phyloP scores from a whole-genome alignment of 1,140 invertebrate genomes.

The Caenorhabditis remanei region DNA sequence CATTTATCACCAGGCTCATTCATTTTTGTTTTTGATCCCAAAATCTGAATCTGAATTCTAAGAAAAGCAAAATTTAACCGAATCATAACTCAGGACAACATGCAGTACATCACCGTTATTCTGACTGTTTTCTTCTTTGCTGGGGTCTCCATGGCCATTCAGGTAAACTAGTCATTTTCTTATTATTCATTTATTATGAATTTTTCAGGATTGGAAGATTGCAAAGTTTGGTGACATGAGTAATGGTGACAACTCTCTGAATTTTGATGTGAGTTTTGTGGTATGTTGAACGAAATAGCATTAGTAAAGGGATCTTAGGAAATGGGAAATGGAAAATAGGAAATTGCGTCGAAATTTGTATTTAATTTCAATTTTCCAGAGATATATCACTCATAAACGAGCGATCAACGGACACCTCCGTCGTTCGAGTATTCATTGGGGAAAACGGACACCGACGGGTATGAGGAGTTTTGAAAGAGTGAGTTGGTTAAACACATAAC shows the following conservation, averaged over 20 bases:
- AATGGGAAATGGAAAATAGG: not conserved
- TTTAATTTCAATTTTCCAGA: not conserved
- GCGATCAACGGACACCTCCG: constrained; percentile 23
- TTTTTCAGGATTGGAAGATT: not conserved
- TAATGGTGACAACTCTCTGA: not conserved
- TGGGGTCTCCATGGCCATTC: constrained; percentile 45
- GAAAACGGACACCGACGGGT: constrained; percentile 2
- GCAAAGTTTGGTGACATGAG: constrained; percentile 4
- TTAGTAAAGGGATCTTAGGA: not conserved
- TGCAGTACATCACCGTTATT: constrained; percentile 11
- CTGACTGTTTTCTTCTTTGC: constrained; percentile 46
- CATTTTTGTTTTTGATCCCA: not conserved
- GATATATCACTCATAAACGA: constrained; percentile 28
- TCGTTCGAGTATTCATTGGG: constrained; percentile 34
- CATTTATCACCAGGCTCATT: not conserved
- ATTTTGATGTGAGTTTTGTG: constrained; percentile 27
- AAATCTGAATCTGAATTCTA: not conserved
- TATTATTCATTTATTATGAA: not conserved
- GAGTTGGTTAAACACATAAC: not conserved
- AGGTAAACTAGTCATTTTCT: not conserved
- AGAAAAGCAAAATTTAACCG: not conserved
- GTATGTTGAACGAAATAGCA: not conserved
- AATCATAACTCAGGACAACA: not conserved
- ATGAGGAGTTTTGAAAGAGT: constrained; percentile 21
- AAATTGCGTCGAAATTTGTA: not conserved